Evolutionary conservation across 2,888 invertebrate species (phyloP), one percentile per base, ranked within the genome.

Genomic region (Hypselothyrea guttata): DNA sequence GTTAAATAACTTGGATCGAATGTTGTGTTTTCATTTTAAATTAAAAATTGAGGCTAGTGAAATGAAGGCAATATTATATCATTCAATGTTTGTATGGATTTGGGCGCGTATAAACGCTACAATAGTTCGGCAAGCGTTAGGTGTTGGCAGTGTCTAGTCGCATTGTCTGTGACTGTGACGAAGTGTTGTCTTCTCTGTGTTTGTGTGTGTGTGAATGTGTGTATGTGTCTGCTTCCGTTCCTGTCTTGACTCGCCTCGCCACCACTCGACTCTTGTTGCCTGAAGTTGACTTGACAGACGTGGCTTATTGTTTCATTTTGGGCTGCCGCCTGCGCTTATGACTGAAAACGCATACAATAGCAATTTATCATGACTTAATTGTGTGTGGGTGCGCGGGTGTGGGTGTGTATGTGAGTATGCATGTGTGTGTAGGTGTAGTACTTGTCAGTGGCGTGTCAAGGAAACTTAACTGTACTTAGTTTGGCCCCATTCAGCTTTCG

Each of bases 281-380:
- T 78, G 83, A 75, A 82, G 73, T 66, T 67, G 85, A 67, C 85
- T 73, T 83, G 85, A 81, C 83, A 85, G 85, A 81, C 84, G 79
- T 79, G 79, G 81, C 81, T 85, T 85, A 81, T 85, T 85, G 81
- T 85, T 85, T 84, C 84, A 79, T 79, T 84, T 84, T 64, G 73
- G 69, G 53, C 59, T 71, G 71, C 69, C 66, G 83, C 63, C 69
- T 83, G 61, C 37, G 69, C 64, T 69, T 72, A 61, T 70, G 73
- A 72, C 70, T 79, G 68, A 53, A 68, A 77, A 76, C 81, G 79
- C 82, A 85, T 73, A 79, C 75, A 79, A 85, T 73, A 73, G 75
- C 70, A 83, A 86, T 84, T 86, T 84, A 79, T 85, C 83, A 86
- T 64, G 72, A 66, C 81, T 75, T 84, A 86, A 86, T 84, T 86